Percentiles rank a stretch among this genome's conserved stretches.
Evolutionary conservation across 2,113 vertebrate species (phyloP).

Genomic region (Tamias sibiricus): DNA sequence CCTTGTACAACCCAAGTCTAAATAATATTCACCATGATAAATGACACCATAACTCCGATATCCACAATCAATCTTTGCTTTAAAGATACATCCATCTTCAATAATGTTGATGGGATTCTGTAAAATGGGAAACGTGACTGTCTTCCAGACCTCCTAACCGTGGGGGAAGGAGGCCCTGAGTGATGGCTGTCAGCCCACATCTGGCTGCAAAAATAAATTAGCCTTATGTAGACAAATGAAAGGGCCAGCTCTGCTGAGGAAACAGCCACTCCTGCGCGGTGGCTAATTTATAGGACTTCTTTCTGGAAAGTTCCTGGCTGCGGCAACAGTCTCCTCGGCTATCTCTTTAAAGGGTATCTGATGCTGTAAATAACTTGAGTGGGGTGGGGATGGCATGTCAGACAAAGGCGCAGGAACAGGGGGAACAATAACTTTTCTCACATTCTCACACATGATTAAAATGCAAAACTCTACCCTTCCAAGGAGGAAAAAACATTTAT

Average conservation of each 20-base stretch:
- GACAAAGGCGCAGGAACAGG: slow-evolving; percentile 73
- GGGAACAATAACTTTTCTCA: slow-evolving; percentile 81
- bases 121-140: slow-evolving; percentile 95
- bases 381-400: slow-evolving; percentile 78
- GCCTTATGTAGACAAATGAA: slow-evolving; percentile 99
- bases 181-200: slow-evolving; percentile 99
- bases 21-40: slow-evolving; percentile 99
- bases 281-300: slow-evolving; percentile 90
- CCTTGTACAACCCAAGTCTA: slow-evolving; percentile 97
- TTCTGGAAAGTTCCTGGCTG: slow-evolving; percentile 91
- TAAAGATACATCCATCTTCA: slow-evolving; percentile 99
- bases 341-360: slow-evolving; percentile 89
- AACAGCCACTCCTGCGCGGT: slow-evolving; percentile 88
- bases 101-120: slow-evolving; percentile 98
- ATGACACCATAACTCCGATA: slow-evolving; percentile 99
- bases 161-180: slow-evolving; percentile 91
- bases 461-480: slow-evolving; percentile 76
- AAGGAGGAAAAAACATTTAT: slow-evolving; percentile 33
- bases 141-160: slow-evolving; percentile 92
- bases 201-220: slow-evolving; percentile 99
- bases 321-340: slow-evolving; percentile 84
- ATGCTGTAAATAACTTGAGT: slow-evolving; percentile 87
- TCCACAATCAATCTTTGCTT: slow-evolving; percentile 99
- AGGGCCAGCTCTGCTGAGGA: slow-evolving; percentile 88
- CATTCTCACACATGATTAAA: slow-evolving; percentile 75